phyloP scores from a whole-genome alignment of 1,140 invertebrate species.

The Halesus radiatus region DNA sequence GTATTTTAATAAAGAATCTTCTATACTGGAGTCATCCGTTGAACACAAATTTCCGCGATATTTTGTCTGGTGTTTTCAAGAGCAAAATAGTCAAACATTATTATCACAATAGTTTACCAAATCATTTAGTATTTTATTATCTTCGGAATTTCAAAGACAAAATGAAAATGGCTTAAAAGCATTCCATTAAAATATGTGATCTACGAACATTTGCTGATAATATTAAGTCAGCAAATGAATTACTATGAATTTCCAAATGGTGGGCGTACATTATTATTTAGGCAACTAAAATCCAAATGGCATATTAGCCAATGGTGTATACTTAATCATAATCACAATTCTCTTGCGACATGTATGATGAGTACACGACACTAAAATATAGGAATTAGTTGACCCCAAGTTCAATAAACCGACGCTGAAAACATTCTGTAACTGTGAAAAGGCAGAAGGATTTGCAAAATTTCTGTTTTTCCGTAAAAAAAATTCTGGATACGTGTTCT shows the following conservation, averaged over 20 bases:
- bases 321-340: slow-evolving; percentile 24
- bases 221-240: background rate
- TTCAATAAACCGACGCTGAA: slow-evolving; percentile 10
- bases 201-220: background rate
- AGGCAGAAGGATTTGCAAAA: background rate
- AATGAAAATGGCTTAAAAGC: background rate
- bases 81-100: background rate
- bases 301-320: slow-evolving; percentile 26
- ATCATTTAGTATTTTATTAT: background rate
- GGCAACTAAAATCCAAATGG: slow-evolving; percentile 1
- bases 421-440: background rate
- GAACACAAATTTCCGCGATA: background rate
- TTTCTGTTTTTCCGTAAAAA: too few relatives aligned
- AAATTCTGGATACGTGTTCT: too few relatives aligned
- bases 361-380: background rate
- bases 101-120: background rate
- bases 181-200: background rate
- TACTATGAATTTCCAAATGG: background rate
- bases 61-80: background rate
- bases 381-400: background rate
- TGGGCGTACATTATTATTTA: background rate
- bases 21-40: background rate
- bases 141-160: background rate
- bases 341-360: slow-evolving; percentile 6
- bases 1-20: background rate